A percentile compares a stretch with the other conserved stretches of the same genome.
Evolutionary conservation across 37 sponge, comb jelly and placozoan species (phyloP).

Genomic region (Eunapius fragilis): DNA sequence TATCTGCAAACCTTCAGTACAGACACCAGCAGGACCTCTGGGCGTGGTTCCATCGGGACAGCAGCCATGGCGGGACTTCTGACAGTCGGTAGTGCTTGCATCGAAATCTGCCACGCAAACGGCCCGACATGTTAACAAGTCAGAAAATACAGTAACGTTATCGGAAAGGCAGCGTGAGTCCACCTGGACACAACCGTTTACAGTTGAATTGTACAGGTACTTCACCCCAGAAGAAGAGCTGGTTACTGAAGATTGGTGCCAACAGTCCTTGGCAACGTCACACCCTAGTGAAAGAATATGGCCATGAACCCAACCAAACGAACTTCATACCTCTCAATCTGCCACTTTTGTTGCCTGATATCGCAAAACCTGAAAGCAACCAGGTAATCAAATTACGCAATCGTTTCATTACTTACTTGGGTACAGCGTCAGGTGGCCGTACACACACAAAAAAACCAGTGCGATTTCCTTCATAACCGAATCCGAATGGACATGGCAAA

Average conservation of each 20-base stretch:
- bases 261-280: neutral
- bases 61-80: neutral
- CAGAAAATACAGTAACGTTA: neutral
- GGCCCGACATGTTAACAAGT: neutral
- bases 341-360: neutral
- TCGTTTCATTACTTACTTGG: neutral
- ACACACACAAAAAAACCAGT: neutral
- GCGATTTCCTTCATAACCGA: neutral
- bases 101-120: neutral
- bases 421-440: neutral
- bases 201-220: neutral
- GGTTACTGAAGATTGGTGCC: too few species aligned
- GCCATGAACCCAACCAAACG: neutral
- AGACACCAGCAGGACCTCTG: neutral
- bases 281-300: neutral
- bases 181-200: neutral
- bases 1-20: neutral
- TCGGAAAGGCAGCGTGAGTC: neutral
- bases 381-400: neutral
- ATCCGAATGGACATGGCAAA: neutral
- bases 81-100: neutral
- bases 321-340: neutral
- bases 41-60: neutral
- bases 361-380: neutral
- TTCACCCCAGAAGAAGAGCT: neutral